Evolutionary conservation across 2,888 invertebrate genomes (phyloP).

Genomic region (Xestia ashworthii): DNA sequence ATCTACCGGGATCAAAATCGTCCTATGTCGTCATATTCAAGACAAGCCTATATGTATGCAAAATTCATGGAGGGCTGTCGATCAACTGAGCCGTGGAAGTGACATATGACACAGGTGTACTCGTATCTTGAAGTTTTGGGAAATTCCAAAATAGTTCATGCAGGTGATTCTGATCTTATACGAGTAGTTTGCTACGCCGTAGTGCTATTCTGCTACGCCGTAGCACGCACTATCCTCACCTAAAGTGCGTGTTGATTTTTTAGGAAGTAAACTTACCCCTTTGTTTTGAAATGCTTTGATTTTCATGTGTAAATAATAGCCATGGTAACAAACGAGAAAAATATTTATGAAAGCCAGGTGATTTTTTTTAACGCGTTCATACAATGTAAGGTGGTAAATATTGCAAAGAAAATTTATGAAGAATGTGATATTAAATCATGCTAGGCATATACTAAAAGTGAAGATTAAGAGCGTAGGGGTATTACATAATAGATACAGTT

Average conservation of each 20-base stretch:
- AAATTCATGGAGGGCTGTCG: constrained; percentile 51
- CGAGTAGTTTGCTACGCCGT: neutral
- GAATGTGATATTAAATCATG: neutral
- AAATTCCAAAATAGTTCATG: constrained; percentile 1
- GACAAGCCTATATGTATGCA: constrained; percentile 60
- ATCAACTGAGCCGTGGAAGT: constrained; percentile 42
- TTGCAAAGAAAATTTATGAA: neutral
- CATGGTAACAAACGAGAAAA: neutral
- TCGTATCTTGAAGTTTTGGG: constrained; percentile 21
- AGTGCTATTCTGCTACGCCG: constrained; percentile 5
- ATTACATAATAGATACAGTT: constrained; percentile 16
- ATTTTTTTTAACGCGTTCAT: neutral
- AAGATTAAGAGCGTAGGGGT: neutral
- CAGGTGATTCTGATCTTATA: neutral
- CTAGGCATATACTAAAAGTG: neutral
- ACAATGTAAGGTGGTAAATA: neutral
- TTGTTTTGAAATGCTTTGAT: neutral
- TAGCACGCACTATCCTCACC: neutral
- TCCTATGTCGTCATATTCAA: constrained; percentile 42
- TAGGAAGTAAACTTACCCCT: neutral
- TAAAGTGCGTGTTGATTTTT: neutral
- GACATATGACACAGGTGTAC: constrained; percentile 42
- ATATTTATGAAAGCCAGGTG: neutral
- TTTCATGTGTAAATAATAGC: neutral
- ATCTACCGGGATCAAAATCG: constrained; percentile 55